Evolutionary conservation across 2,888 invertebrate genomes (phyloP).

Genomic region (Cordilura impudica): DNA sequence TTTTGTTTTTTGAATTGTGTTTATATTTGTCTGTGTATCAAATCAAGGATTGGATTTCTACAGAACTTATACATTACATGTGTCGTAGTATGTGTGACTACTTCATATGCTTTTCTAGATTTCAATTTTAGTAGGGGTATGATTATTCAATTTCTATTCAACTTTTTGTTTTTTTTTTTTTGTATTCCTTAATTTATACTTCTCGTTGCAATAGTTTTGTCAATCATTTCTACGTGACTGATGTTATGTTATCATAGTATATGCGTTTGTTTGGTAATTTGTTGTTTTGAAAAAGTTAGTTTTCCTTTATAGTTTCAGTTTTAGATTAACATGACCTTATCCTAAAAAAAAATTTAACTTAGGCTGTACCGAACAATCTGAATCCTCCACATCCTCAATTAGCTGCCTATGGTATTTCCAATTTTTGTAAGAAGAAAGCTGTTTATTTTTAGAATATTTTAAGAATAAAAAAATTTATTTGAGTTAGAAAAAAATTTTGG

Average conservation of each 20-base stretch:
- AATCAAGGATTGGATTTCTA: conserved; percentile 53
- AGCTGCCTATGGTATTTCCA: too few relatives aligned
- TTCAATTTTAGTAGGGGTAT: conserved; percentile 8
- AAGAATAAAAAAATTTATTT: too few relatives aligned
- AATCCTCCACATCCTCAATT: too few relatives aligned
- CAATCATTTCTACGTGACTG: conserved; percentile 62
- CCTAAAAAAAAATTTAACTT: neutral
- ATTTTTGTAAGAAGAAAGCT: too few relatives aligned
- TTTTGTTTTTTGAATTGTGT: conserved; percentile 42
- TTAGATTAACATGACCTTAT: conserved; percentile 45
- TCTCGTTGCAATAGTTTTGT: conserved; percentile 61
- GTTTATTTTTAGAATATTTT: too few relatives aligned
- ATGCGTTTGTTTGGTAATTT: neutral
- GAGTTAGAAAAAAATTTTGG: too few relatives aligned
- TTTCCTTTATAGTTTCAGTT: conserved; percentile 3
- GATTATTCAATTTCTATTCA: conserved; percentile 30
- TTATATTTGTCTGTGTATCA: conserved; percentile 30
- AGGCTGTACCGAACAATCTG: too few relatives aligned
- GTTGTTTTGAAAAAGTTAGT: conserved; percentile 17
- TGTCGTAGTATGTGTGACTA: neutral
- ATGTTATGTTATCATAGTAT: conserved; percentile 44
- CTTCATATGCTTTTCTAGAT: neutral
- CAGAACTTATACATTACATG: conserved; percentile 15
- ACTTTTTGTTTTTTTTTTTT: conserved; percentile 19
- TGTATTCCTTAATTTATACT: conserved; percentile 33